These are phyloP conservation scores for Plodia interpunctella DNA, from an alignment of 1,140 invertebrate genomes.

Conservation along the genomic window DNA sequence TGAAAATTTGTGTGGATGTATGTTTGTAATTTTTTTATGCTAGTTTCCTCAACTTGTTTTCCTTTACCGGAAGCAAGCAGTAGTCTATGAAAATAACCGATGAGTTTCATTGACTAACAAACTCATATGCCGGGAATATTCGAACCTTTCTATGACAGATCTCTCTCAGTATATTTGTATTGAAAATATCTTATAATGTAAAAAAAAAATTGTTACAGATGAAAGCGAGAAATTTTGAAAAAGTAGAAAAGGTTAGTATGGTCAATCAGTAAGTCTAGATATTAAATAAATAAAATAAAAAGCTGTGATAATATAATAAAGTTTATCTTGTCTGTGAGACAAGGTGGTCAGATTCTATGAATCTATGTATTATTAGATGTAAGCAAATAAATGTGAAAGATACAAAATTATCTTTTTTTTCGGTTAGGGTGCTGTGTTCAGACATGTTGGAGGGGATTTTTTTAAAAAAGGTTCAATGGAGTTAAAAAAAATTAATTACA, in stretches of 20 bases:
- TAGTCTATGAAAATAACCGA: no score
- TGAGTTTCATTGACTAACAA: no score
- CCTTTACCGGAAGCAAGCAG: no score
- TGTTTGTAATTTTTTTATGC: no score
- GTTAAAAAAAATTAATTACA: not conserved
- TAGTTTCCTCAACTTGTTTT: no score
- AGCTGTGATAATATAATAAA: slow-evolving; percentile 20
- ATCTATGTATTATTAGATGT: slow-evolving; percentile 28
- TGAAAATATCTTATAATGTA: not conserved
- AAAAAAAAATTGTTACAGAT: slow-evolving; percentile 82
- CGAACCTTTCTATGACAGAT: no score
- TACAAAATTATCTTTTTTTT: slow-evolving; percentile 61
- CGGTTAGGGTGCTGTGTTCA: slow-evolving; percentile 76
- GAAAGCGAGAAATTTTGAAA: slow-evolving; percentile 96
- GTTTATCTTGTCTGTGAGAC: slow-evolving; percentile 1
- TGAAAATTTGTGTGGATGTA: no score
- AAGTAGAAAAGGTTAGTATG: slow-evolving; percentile 96
- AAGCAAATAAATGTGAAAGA: slow-evolving; percentile 51
- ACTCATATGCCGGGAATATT: no score
- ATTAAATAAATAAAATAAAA: not conserved
- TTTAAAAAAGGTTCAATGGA: slow-evolving; percentile 37
- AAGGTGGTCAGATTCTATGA: slow-evolving; percentile 9
- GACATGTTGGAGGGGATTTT: slow-evolving; percentile 83
- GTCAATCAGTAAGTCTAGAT: slow-evolving; percentile 35
- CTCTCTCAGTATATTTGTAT: no score